Conservation (phyloP, 1,140 invertebrate genomes). For the Microplitis mediator region DNA sequence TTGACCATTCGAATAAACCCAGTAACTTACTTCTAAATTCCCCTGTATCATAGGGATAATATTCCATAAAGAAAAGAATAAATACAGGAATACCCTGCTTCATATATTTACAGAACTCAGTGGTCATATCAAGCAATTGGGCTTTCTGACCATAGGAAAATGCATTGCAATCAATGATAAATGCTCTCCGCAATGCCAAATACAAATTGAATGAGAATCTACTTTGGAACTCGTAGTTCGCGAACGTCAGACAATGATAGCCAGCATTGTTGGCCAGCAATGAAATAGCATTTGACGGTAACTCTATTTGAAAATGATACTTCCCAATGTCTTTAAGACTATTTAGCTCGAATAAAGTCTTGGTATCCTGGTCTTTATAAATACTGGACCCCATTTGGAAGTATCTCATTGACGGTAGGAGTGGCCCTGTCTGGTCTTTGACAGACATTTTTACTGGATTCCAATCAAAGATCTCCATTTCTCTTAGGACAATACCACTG, state of each 20-base stretch:
- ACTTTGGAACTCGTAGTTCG: slow-evolving; percentile 51
- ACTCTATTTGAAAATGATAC: slow-evolving; percentile 45
- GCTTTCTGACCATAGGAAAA: slow-evolving; percentile 48
- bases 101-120: slow-evolving; percentile 53
- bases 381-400: slow-evolving; percentile 51
- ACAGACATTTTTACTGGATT: slow-evolving; percentile 28
- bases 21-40: slow-evolving; percentile 46
- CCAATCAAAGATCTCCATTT: slow-evolving; percentile 40
- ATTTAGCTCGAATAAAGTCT: slow-evolving; percentile 52
- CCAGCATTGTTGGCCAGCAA: slow-evolving; percentile 52
- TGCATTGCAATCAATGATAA: slow-evolving; percentile 47
- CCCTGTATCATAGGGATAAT: slow-evolving; percentile 44
- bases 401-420: slow-evolving; percentile 52
- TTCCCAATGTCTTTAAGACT: slow-evolving; percentile 49
- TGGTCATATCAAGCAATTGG: slow-evolving; percentile 48
- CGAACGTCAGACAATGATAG: slow-evolving; percentile 54
- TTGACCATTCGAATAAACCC: slow-evolving; percentile 50
- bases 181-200: slow-evolving; percentile 50
- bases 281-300: slow-evolving; percentile 53
- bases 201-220: slow-evolving; percentile 59
- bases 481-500: slow-evolving; percentile 15
- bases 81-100: slow-evolving; percentile 56
- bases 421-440: slow-evolving; percentile 30
- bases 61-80: slow-evolving; percentile 52
- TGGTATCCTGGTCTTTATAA: slow-evolving; percentile 42